Base-by-base conservation (phyloP, 92 coral and sea anemone species). In the Chrysogorgia sp. region DNA sequence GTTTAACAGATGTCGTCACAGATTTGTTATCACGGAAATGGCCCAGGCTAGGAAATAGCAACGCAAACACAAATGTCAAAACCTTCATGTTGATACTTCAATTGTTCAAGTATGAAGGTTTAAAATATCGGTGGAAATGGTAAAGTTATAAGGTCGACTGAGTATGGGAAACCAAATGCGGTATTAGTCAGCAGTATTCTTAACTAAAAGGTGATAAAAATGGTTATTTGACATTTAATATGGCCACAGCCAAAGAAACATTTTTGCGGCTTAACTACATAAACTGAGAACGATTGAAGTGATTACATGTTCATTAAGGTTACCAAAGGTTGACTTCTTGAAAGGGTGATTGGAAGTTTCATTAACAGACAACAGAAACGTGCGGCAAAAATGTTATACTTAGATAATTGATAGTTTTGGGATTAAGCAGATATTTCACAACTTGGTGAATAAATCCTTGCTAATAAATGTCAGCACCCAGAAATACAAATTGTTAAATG, bases 391-490 rank as follows among this genome's bases (percentile, higher is more conserved):
- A 2, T 14, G 17, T 57, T 23, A 57, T 2, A 14, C 17, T 10
- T 12, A 7, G 31, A 57, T 57, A 2, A 23, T 57, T 57, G 63
- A 3, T 57, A 31, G 17, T 57, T 23, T 57, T 3, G 34, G 17
- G 34, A 57, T 57, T 3, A 23, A 23, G 34, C 3, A 57, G 31
- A 23, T 3, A 23, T 57, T 57, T 57, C 9, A 15, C 23, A 57
- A 57, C 31, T 8, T 3, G 32, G 55, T 32, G 55, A 71, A 20
- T 23, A 71, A 72, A 40, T 15, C 30, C 45, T 34, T 45, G 13
- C 34, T 69, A 69, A 72, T 33, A 53, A 33, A 72, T 59, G 65
- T 72, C 79, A 72, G 40, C 79, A 72, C 79, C 55, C 50, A 24
- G 40, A 72, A 52, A 23, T 8, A 8, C 9, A 23, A 3, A 57